Evolutionary conservation across 1,140 invertebrate genomes (phyloP), one percentile per base, ranked within the genome.

Genomic region (Gonatopus flavifemur): DNA sequence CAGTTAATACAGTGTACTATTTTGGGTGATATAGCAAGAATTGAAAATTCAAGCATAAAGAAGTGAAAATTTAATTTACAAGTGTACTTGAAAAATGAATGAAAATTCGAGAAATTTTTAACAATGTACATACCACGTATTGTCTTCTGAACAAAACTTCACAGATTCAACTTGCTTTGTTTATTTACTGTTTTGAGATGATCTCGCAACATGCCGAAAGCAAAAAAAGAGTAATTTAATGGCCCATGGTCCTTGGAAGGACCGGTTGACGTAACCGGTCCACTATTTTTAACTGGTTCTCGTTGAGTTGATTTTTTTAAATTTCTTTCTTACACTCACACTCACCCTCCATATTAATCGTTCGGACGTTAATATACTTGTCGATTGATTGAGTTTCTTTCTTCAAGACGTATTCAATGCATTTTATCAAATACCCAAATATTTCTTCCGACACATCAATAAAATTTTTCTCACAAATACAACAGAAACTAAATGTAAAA

Each of bases 191-290:
- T 28, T 28, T 12, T 28, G 25, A 28, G 25, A 28, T 7, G 12
- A 7, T 12, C 25, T 28, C 6, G 25, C n/a, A n/a, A n/a, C n/a
- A n/a, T n/a, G n/a, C n/a, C n/a, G 13, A n/a, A 22, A 16, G 38
- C 19, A 7, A 49, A 49, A 49, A 53, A 39, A 36, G 12, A 45
- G 30, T 21, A 25, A 46, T 42, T 35, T 41, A 55, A 52, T 43
- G 10, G 19, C 15, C 15, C 15, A 28, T n/a, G 38, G 7, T 44
- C 41, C 44, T 52, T 21, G 32, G 19, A 50, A 49, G 50, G 58
- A 39, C 58, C 49, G 42, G 50, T 51, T 52, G 57, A 62, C 43
- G 58, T 61, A 62, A 62, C 55, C 60, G 60, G 52, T 55, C 52
- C 47, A 55, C 59, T 62, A 62, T 62, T 57, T 62, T 57, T 58